Evolutionary conservation across 2,113 vertebrate genomes (phyloP), one percentile per base, ranked within the genome.

Genomic region (Neodontobutis hainanensis): DNA sequence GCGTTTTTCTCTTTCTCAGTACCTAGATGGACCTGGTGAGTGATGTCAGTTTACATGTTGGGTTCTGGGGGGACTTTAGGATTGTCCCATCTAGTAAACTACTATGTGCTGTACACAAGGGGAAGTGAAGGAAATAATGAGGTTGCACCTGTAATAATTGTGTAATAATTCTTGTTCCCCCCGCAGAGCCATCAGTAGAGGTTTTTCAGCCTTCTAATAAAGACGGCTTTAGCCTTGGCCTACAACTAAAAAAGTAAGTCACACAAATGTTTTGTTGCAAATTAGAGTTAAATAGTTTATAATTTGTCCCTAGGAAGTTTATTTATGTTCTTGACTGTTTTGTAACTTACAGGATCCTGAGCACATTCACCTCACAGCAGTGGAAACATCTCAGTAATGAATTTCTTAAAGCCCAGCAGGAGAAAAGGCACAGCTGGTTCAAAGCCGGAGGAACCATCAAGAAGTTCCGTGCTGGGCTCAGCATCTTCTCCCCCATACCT

Each of bases 301-400:
- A 2, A 34, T 49, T n/a, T 47, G 4, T 57, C 44, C 9, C n/a
- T 68, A 7, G 36, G 65, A 16, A 19, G 36, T 8, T 38, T 4
- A 11, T 78, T 7, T 7, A 14, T 7, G n/a, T 38, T 49, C n/a
- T 15, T 44, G 8, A 32, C 14, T 68, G 5, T 76, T 46, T 52
- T 66, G 11, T 70, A 44, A 44, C 40, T 42, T 61, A 49, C 80
- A 99, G 97, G 90, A 98, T 99, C 89, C 91, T 99, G 90, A 94
- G 95, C 83, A 95, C 97, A 79, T 99, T 99, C 89, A 97, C 96
- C 0, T 96, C 97, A 5, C 97, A 99, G 91, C 97, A 99, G 93
- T 99, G 97, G 97, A 97, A 98, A 84, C 96, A 99, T 78, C 96
- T 99, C 77, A 99, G 97, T 92, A 99, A 99, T 27, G 97, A 99